Conservation (phyloP, 2,888 invertebrate genomes). For the Epistrophe grossulariae region DNA sequence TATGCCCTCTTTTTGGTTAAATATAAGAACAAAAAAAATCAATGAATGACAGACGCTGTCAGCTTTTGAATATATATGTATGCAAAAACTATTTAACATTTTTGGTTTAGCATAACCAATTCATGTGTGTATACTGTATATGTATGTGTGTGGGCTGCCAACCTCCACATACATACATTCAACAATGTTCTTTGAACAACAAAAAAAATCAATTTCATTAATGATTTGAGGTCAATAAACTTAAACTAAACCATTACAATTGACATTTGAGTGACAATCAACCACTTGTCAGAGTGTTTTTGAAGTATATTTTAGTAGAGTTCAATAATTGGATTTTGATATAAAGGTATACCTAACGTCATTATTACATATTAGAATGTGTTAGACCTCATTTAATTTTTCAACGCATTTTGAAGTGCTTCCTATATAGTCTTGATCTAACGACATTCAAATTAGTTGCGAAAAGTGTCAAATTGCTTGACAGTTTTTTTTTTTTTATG, state of each 20-base stretch:
- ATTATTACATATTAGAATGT: neutral
- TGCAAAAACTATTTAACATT: neutral
- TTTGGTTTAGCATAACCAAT: neutral
- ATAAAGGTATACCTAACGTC: neutral
- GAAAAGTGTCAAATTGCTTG: neutral
- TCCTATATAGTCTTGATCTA: neutral
- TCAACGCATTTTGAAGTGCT: neutral
- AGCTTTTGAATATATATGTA: neutral
- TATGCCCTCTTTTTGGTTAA: neutral
- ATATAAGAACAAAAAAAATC: neutral
- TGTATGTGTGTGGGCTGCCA: conserved; percentile 13
- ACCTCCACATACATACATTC: neutral
- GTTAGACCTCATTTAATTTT: neutral
- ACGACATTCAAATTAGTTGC: neutral
- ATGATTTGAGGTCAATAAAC: conserved; percentile 29
- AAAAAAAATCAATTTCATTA: neutral
- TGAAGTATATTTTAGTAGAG: neutral
- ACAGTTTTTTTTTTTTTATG: too few species aligned
- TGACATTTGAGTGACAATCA: conserved; percentile 24
- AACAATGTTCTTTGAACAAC: neutral
- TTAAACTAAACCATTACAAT: conserved; percentile 1
- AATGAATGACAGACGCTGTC: neutral
- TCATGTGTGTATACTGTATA: neutral
- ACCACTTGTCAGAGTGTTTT: neutral
- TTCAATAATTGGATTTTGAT: conserved; percentile 6